Conservation (phyloP, 2,888 invertebrate species). For the Rambutsinella grinnellia region DNA sequence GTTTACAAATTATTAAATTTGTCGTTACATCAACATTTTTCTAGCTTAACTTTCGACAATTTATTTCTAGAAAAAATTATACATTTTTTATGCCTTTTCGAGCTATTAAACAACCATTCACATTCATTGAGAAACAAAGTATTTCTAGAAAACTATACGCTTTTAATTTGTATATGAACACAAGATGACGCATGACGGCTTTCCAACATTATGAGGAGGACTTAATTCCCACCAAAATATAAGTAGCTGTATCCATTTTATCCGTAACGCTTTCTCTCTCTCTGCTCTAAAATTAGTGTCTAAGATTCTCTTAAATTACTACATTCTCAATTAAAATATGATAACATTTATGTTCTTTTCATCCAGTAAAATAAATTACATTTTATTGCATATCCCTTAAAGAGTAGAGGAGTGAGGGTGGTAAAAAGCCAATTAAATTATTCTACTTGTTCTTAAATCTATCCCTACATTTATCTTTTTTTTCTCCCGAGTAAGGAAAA, state of each 20-base stretch:
- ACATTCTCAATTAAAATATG: too few species aligned
- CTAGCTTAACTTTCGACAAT: too few species aligned
- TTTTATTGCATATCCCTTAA: not conserved
- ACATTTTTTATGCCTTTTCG: too few species aligned
- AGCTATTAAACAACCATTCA: too few species aligned
- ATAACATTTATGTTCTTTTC: too few species aligned
- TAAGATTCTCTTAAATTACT: too few species aligned
- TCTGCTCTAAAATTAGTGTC: too few species aligned
- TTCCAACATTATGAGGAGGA: too few species aligned
- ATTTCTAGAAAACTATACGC: not conserved
- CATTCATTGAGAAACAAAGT: too few species aligned
- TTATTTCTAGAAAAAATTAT: not conserved
- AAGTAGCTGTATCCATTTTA: too few species aligned
- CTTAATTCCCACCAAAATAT: too few species aligned
- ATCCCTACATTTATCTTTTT: not conserved
- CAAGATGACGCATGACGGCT: conserved; percentile 6
- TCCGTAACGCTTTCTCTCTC: too few species aligned
- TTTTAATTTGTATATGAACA: not conserved
- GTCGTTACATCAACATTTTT: not conserved
- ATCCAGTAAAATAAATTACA: not conserved
- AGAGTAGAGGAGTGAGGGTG: not conserved
- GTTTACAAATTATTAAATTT: not conserved
- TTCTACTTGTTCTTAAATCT: not conserved
- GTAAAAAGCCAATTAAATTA: not conserved
- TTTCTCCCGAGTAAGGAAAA: not conserved